phyloP scores from a whole-genome alignment of 1,140 invertebrate species.

The Condylostylus longicornis region DNA sequence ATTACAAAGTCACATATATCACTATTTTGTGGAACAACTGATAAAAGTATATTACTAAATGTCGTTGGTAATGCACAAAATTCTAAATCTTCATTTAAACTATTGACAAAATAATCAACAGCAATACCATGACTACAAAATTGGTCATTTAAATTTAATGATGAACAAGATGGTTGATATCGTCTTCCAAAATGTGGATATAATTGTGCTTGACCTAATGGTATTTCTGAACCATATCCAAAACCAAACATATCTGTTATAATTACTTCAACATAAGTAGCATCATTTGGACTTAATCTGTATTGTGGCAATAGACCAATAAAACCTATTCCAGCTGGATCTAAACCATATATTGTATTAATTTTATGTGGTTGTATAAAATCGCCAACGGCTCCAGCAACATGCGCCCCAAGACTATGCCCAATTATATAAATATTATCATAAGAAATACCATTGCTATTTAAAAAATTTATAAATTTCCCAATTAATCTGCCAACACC shows the following conservation, averaged over 20 bases:
- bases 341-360: slow-evolving; percentile 20
- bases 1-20: too few relatives aligned
- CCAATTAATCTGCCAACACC: slow-evolving; percentile 11
- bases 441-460: slow-evolving; percentile 11
- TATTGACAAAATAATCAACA: slow-evolving; percentile 27
- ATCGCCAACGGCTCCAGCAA: slow-evolving; percentile 16
- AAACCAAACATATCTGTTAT: slow-evolving; percentile 38
- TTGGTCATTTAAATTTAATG: too few relatives aligned
- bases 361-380: slow-evolving; percentile 19
- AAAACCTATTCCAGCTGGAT: slow-evolving; percentile 25
- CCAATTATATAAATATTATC: slow-evolving; percentile 17
- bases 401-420: slow-evolving; percentile 25
- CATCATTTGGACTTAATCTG: slow-evolving; percentile 32
- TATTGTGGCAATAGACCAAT: not conserved
- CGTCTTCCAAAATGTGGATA: slow-evolving; percentile 30
- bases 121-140: slow-evolving; percentile 24
- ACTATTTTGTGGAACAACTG: too few relatives aligned
- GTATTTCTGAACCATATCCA: slow-evolving; percentile 28
- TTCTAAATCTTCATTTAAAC: too few relatives aligned
- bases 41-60: too few relatives aligned
- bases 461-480: slow-evolving; percentile 15
- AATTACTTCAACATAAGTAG: slow-evolving; percentile 21
- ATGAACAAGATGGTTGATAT: too few relatives aligned
- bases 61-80: too few relatives aligned
- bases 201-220: slow-evolving; percentile 26